Conservation (phyloP, 2,113 vertebrate genomes). For the Phalacrocorax aristotelis region DNA sequence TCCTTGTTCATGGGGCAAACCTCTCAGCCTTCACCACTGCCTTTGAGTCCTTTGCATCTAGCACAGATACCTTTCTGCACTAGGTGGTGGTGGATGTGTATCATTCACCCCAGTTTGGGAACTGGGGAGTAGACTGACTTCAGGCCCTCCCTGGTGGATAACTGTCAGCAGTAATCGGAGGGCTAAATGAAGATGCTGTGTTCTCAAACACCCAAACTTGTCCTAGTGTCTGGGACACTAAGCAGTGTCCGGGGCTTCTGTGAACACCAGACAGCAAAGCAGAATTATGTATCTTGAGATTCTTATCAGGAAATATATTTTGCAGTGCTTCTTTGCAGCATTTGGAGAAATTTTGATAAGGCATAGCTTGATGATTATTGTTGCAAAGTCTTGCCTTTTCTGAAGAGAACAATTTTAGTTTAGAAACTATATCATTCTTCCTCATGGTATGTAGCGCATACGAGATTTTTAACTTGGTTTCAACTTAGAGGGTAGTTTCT, state of each 20-base stretch:
- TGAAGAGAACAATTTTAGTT: not conserved
- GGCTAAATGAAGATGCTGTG: not conserved
- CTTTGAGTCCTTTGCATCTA: not conserved
- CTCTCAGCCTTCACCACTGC: not conserved
- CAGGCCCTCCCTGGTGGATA: not conserved
- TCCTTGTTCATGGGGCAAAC: not conserved
- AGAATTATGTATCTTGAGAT: not conserved
- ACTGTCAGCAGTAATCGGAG: not conserved
- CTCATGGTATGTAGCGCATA: not conserved
- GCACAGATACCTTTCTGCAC: not conserved
- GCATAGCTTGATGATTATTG: not conserved
- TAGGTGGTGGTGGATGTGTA: not conserved
- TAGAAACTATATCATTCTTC: not conserved
- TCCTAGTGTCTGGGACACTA: not conserved
- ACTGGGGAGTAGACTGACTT: not conserved
- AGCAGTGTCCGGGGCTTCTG: not conserved
- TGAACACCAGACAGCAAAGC: not conserved
- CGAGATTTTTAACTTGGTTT: not conserved
- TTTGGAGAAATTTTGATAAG: not conserved
- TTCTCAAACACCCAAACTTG: not conserved
- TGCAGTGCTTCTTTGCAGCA: not conserved
- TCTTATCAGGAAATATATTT: not conserved
- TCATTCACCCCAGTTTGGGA: not conserved
- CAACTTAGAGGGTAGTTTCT: not conserved
- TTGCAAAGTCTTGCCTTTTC: not conserved